phyloP scores from a whole-genome alignment of 2,888 invertebrate species.

The Danaus chrysippus region DNA sequence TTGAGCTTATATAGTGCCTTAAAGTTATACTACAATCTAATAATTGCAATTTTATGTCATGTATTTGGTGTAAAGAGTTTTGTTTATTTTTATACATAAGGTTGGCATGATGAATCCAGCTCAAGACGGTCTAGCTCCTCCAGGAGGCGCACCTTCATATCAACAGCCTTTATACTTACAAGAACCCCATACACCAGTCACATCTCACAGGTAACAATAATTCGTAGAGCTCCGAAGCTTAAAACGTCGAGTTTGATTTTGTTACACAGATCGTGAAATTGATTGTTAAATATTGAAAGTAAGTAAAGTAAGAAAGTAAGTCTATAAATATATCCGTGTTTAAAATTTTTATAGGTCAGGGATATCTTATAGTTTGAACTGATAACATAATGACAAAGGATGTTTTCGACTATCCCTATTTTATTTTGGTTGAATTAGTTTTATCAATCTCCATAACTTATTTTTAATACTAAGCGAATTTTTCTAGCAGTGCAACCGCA shows the following conservation, averaged over 20 bases:
- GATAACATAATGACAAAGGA: too few relatives aligned
- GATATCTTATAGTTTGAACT: too few relatives aligned
- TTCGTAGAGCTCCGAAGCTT: background rate
- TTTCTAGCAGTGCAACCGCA: conserved; percentile 69
- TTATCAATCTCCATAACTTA: too few relatives aligned
- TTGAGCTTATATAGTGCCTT: background rate
- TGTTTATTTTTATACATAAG: conserved; percentile 43
- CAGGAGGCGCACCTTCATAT: conserved; percentile 80
- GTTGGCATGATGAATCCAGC: conserved; percentile 82
- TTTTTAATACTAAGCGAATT: background rate
- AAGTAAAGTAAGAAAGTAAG: background rate
- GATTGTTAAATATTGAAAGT: background rate
- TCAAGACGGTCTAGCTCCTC: conserved; percentile 79
- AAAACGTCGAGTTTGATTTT: background rate
- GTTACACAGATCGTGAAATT: background rate
- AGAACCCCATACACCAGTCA: conserved; percentile 73
- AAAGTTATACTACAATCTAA: conserved; percentile 5
- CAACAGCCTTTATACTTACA: conserved; percentile 86
- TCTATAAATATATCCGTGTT: too few relatives aligned
- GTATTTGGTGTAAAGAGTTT: background rate
- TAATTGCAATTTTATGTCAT: background rate
- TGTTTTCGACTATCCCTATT: too few relatives aligned
- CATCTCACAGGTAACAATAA: conserved; percentile 60
- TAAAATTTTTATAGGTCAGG: too few relatives aligned
- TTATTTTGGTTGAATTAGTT: too few relatives aligned